Evolutionary conservation across 2,888 invertebrate genomes (phyloP).

Genomic region (Protophormia terraenovae): DNA sequence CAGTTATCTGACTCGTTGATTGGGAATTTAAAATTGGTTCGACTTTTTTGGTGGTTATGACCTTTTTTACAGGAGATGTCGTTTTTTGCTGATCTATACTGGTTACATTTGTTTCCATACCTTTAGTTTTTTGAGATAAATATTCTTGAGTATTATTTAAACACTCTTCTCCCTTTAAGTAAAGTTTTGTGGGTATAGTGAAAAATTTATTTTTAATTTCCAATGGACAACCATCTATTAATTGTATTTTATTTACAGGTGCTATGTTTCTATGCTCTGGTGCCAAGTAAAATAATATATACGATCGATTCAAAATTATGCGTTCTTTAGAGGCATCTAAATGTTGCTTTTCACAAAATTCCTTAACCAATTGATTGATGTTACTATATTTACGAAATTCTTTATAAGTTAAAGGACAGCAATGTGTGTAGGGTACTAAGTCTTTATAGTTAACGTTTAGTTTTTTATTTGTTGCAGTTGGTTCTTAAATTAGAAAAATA

Average conservation of each 20-base stretch:
- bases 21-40: too few species aligned
- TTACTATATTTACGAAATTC: conserved; percentile 36
- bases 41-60: too few species aligned
- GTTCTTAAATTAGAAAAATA: not conserved
- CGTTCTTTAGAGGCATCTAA: not conserved
- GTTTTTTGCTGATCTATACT: not conserved
- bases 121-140: not conserved
- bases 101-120: not conserved
- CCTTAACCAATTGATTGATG: not conserved
- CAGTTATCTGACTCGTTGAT: too few species aligned
- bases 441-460: conserved; percentile 1
- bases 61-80: not conserved
- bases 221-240: not conserved
- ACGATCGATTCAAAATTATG: conserved; percentile 7
- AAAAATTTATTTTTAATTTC: conserved; percentile 19
- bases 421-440: conserved; percentile 17
- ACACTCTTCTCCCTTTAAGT: not conserved
- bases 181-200: conserved; percentile 9
- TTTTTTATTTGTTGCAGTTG: not conserved
- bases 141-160: not conserved
- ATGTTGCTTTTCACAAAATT: not conserved
- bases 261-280: conserved; percentile 18
- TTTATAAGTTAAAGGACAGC: conserved; percentile 31
- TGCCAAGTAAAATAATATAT: conserved; percentile 33
- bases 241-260: conserved; percentile 17